Percentiles rank a stretch among this genome's conserved stretches.
Evolutionary conservation across 2,888 invertebrate species (phyloP).

Genomic region (Nephrotoma flavescens): DNA sequence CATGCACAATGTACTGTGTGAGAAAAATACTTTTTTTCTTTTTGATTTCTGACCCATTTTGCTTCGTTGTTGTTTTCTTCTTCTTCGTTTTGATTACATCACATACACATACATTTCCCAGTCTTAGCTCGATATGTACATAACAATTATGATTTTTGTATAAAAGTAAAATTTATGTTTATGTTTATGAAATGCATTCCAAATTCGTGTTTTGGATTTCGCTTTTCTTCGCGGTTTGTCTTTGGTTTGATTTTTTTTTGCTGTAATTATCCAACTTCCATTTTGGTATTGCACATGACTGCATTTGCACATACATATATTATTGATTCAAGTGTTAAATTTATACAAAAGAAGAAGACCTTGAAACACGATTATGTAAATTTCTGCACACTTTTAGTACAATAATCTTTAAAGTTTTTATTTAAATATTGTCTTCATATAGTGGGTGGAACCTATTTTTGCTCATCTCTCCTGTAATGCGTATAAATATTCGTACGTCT

Average conservation of each 20-base stretch:
- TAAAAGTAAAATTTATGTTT: too few species aligned
- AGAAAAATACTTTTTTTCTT: background rate
- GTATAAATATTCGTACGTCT: too few species aligned
- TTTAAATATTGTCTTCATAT: too few species aligned
- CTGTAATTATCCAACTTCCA: too few species aligned
- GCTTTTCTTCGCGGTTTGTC: background rate
- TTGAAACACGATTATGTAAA: background rate
- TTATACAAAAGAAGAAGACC: background rate
- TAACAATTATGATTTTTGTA: background rate
- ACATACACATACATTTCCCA: background rate
- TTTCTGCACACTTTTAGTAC: background rate
- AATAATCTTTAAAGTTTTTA: background rate
- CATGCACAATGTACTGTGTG: background rate
- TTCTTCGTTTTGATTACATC: background rate
- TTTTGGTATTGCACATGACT: background rate
- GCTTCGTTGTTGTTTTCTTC: background rate
- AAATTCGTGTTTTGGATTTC: background rate
- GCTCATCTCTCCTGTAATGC: too few species aligned
- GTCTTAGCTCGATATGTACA: background rate
- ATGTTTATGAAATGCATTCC: too few species aligned
- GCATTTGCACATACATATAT: background rate
- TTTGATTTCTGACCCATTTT: background rate
- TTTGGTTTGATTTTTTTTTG: background rate
- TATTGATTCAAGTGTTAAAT: background rate
- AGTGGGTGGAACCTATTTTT: too few species aligned